Conservation (phyloP, 2,888 invertebrate genomes). For the Eristalis pertinax region DNA sequence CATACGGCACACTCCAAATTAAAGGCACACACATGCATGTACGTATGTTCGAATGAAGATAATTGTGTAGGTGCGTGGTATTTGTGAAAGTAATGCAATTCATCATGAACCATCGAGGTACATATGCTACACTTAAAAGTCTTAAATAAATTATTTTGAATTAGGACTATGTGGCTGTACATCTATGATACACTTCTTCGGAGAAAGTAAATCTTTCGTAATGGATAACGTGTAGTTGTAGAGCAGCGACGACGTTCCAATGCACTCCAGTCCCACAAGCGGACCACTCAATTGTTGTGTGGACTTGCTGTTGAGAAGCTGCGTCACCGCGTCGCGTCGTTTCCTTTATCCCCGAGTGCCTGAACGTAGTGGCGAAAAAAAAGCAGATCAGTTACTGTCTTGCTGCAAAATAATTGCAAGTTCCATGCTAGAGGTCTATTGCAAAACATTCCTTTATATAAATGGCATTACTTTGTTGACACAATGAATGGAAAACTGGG, state of each 20-base stretch:
- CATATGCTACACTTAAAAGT: slow-evolving; percentile 14
- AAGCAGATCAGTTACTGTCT: slow-evolving; percentile 53
- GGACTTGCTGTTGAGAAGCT: not conserved
- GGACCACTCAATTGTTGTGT: slow-evolving; percentile 11
- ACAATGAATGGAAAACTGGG: slow-evolving; percentile 19
- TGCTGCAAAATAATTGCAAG: slow-evolving; percentile 27
- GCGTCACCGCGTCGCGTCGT: slow-evolving; percentile 23
- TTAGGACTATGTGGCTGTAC: slow-evolving; percentile 11
- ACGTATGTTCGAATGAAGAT: not conserved
- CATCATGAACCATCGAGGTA: not conserved
- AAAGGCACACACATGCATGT: not conserved
- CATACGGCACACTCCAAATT: slow-evolving; percentile 23
- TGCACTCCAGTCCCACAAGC: slow-evolving; percentile 21
- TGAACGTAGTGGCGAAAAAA: not conserved
- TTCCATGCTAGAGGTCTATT: slow-evolving; percentile 20
- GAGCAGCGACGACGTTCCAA: slow-evolving; percentile 18
- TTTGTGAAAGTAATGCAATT: slow-evolving; percentile 53
- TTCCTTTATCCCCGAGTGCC: slow-evolving; percentile 4
- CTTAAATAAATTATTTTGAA: slow-evolving; percentile 9
- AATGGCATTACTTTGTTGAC: slow-evolving; percentile 15
- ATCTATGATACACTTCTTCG: slow-evolving; percentile 3
- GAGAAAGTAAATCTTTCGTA: slow-evolving; percentile 54
- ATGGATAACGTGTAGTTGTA: slow-evolving; percentile 27
- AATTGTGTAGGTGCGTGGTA: slow-evolving; percentile 9
- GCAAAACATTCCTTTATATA: slow-evolving; percentile 42